These are phyloP conservation scores for Prochilodus magdalenae DNA, from an alignment of 2,113 vertebrate genomes.

Conservation along the genomic window DNA sequence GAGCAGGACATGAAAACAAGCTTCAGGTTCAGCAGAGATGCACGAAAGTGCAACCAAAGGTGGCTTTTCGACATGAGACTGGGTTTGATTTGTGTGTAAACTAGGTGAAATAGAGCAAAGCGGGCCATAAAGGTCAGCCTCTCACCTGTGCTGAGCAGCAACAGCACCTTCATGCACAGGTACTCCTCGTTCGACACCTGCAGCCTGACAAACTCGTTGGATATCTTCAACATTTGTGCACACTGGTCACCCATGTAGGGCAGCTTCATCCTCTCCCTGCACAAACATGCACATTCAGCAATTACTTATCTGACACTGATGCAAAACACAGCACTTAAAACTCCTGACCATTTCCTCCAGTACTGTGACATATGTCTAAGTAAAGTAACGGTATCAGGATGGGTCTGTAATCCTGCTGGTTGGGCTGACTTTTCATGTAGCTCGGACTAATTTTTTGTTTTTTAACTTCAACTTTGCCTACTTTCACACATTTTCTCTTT, in stretches of 20 bases:
- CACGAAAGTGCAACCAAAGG: background rate
- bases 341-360: background rate
- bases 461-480: too few species aligned
- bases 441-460: too few species aligned
- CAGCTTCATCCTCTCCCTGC: conserved; percentile 91
- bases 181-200: conserved; percentile 98
- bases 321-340: background rate
- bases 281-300: conserved; percentile 26
- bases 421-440: too few species aligned
- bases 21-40: background rate
- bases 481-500: too few species aligned
- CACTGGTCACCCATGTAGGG: conserved; percentile 95
- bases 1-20: background rate
- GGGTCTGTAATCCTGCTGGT: too few species aligned
- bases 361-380: too few species aligned
- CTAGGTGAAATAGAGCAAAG: background rate
- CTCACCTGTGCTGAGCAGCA: conserved; percentile 96
- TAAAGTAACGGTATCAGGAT: too few species aligned
- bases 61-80: background rate
- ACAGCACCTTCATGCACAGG: conserved; percentile 97
- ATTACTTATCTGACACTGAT: background rate
- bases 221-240: conserved; percentile 93
- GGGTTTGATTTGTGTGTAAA: background rate
- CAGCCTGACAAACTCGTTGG: conserved; percentile 90
- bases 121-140: background rate